phyloP scores from a whole-genome alignment of 2,113 vertebrate species.

The Chelonoidis abingdonii region DNA sequence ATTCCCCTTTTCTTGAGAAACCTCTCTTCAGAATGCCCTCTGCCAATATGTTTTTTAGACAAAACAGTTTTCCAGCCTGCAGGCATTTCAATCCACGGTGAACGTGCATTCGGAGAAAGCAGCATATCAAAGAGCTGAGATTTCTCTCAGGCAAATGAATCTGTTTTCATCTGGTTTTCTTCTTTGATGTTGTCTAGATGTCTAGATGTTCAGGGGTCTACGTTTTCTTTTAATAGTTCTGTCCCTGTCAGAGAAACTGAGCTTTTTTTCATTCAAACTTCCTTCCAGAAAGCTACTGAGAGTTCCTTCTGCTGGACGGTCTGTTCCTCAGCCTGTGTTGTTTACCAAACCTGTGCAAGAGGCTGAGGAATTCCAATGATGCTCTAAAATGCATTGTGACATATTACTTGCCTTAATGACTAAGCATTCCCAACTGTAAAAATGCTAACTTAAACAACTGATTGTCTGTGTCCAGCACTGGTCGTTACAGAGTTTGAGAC shows the following conservation, averaged over 20 bases:
- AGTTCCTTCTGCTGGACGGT: fast-evolving
- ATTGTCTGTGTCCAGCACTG: not conserved
- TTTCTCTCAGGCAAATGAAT: constrained; percentile 34
- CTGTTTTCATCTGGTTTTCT: constrained; percentile 29
- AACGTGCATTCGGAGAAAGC: not conserved
- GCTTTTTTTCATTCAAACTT: not conserved
- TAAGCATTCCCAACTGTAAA: not conserved
- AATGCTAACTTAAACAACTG: not conserved
- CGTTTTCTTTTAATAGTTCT: constrained; percentile 12
- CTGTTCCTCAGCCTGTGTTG: fast-evolving
- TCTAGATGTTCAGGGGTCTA: constrained; percentile 13
- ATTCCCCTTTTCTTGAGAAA: not conserved
- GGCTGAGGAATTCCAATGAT: not conserved
- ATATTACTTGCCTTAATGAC: not conserved
- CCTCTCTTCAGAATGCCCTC: not conserved
- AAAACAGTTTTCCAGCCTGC: not conserved
- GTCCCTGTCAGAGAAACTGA: not conserved
- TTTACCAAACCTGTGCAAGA: not conserved
- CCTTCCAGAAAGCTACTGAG: not conserved
- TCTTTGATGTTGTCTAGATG: constrained; percentile 46
- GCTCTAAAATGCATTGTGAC: not conserved
- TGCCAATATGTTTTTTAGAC: not conserved
- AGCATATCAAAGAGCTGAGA: not conserved
- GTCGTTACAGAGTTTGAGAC: not conserved
- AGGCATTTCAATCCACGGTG: not conserved